Evolutionary conservation across 1,140 invertebrate genomes (phyloP).

Genomic region (Zaprionus camerounensis): DNA sequence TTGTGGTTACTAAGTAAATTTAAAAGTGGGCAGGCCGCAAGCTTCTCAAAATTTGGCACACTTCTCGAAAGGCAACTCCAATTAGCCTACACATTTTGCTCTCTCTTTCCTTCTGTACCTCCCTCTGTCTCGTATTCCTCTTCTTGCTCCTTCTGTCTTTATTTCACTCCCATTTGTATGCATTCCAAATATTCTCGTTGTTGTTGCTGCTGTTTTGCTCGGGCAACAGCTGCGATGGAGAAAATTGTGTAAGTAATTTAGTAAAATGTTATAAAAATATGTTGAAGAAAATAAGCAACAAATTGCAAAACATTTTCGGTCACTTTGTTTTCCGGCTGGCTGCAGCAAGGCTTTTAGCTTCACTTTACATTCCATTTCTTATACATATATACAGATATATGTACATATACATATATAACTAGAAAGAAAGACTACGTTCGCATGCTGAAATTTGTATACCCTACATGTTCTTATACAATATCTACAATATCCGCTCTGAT

Average conservation of each 20-base stretch:
- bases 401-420: too few species aligned
- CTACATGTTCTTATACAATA: too few species aligned
- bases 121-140: not conserved
- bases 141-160: not conserved
- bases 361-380: slow-evolving; percentile 46
- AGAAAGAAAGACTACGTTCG: too few species aligned
- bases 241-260: slow-evolving; percentile 76
- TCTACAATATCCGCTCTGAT: too few species aligned
- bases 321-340: slow-evolving; percentile 46
- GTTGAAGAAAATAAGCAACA: slow-evolving; percentile 51
- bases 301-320: slow-evolving; percentile 70
- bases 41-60: slow-evolving; percentile 42
- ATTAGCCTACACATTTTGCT: slow-evolving; percentile 17
- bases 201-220: slow-evolving; percentile 29
- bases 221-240: slow-evolving; percentile 59
- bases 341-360: slow-evolving; percentile 38
- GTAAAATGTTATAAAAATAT: slow-evolving; percentile 74
- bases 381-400: not conserved
- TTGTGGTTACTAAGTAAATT: slow-evolving; percentile 52
- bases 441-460: too few species aligned
- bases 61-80: slow-evolving; percentile 25
- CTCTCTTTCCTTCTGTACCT: not conserved
- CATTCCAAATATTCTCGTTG: slow-evolving; percentile 68
- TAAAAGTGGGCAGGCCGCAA: slow-evolving; percentile 61
- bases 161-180: slow-evolving; percentile 46